phyloP scores from a whole-genome alignment of 1,140 invertebrate genomes.

The Dinoponera quadriceps region DNA sequence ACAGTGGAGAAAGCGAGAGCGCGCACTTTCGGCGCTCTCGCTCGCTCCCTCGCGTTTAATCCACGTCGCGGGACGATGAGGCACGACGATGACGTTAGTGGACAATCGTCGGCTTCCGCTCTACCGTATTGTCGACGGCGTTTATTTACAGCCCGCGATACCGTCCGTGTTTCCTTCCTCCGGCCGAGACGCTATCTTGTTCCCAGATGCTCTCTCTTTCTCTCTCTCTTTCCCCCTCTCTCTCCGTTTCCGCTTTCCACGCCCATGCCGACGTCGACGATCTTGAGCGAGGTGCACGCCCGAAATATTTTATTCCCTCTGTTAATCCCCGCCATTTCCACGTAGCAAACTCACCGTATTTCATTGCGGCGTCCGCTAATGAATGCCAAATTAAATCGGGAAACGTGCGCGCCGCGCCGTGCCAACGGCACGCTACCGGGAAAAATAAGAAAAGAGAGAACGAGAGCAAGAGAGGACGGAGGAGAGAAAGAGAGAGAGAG shows the following conservation, averaged over 20 bases:
- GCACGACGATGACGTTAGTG: not conserved
- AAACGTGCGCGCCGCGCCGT: constrained; percentile 44
- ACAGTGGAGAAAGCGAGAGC: constrained; percentile 12
- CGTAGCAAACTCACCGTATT: constrained; percentile 46
- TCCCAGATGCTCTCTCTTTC: not conserved
- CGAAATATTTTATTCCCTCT: constrained; percentile 60
- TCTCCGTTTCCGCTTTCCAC: not conserved
- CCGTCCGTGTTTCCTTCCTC: not conserved
- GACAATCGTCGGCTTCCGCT: not conserved
- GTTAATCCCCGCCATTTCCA: constrained; percentile 56
- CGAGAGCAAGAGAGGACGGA: constrained; percentile 4
- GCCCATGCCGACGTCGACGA: constrained; percentile 3
- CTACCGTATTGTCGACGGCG: constrained; percentile 1
- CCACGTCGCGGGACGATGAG: not conserved
- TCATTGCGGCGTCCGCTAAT: constrained; percentile 60
- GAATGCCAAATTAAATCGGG: constrained; percentile 64
- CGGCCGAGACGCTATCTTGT: not conserved
- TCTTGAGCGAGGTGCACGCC: constrained; percentile 3
- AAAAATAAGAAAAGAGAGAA: constrained; percentile 9
- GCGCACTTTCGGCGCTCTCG: not conserved
- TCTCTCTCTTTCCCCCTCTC: not conserved
- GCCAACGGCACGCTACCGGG: constrained; percentile 22
- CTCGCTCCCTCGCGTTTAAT: not conserved
- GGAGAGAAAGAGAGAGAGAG: not conserved
- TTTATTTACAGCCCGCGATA: constrained; percentile 9